Evolutionary conservation across 2,113 vertebrate genomes (phyloP), one percentile per base, ranked within the genome.

Genomic region (Psilopogon haemacephalus): DNA sequence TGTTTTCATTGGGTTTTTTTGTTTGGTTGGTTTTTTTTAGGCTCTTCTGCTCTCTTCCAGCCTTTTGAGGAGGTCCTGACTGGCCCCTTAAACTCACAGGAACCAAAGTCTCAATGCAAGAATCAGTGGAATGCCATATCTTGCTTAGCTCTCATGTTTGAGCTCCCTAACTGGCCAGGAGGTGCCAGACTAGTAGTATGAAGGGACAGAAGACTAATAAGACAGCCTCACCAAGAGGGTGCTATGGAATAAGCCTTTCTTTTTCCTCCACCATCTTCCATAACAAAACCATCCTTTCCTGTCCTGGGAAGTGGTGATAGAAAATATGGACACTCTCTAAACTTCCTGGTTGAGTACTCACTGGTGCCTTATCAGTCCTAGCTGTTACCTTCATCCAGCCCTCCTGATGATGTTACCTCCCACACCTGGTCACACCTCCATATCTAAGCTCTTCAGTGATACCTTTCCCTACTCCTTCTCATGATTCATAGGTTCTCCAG

Each of bases 21-120:
- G n/a, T n/a, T 85, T 74, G 77, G 35, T 88, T 94, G 79, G 83
- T 81, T 73, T 37, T 79, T 89, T 74, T 68, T 56, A 69, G 70
- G n/a, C 58, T 88, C 12, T 90, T 76, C 72, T 90, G 74, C 88
- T 91, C 94, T 96, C 91, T 92, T 88, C 44, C 65, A 87, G 77
- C 23, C 80, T 83, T 83, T 86, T 89, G 78, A 72, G 54, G 40
- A 85, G 24, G 56, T 71, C 64, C 50, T 84, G 37, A 26, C 9
- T 70, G 56, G 56, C 13, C 62, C 79, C 70, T 46, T 13, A 76
- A 62, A 26, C 16, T 87, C 60, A 55, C 33, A 77, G 56, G 72
- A 65, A 83, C 28, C 10, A 86, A 76, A 23, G 52, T 6, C 9
- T 26, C 12, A 44, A 44, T 54, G 33, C 38, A 91, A n/a, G 15